phyloP scores from a whole-genome alignment of 2,797 vertebrate genomes.

The Crenichthys baileyi region DNA sequence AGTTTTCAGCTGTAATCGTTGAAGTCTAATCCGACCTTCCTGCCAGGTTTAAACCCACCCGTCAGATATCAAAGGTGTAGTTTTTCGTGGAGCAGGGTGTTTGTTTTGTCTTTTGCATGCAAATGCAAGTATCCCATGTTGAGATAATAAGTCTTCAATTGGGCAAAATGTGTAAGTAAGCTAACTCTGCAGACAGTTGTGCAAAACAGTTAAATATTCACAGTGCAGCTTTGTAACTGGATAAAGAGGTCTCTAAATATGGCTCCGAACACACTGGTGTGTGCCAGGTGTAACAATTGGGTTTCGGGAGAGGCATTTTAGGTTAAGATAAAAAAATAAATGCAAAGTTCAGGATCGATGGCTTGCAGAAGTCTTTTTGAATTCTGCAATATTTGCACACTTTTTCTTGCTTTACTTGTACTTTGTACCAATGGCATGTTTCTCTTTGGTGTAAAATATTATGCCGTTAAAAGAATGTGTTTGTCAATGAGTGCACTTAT shows the following conservation, averaged over 20 bases:
- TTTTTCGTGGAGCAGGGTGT: constrained; percentile 8
- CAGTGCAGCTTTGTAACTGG: neutral
- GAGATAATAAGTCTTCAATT: constrained; percentile 26
- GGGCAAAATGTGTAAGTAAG: neutral
- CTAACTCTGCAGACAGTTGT: neutral
- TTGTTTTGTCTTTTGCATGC: constrained; percentile 59
- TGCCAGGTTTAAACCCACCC: neutral
- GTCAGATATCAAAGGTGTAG: neutral
- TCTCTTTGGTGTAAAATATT: constrained; percentile 51
- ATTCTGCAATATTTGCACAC: neutral
- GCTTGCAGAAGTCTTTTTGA: constrained; percentile 1
- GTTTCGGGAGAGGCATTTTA: neutral
- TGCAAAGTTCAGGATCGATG: neutral
- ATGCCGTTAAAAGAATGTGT: constrained; percentile 46
- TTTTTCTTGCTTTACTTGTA: constrained; percentile 42
- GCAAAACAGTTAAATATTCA: constrained; percentile 1
- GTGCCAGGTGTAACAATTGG: constrained; percentile 3
- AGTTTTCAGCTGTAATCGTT: neutral
- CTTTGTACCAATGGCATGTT: constrained; percentile 66
- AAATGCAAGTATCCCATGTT: constrained; percentile 43
- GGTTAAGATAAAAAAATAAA: neutral
- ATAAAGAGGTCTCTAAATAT: neutral
- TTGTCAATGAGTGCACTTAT: constrained; percentile 46
- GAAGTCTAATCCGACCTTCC: neutral
- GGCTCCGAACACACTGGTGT: neutral